Evolutionary conservation across 2,888 invertebrate species (phyloP).

Genomic region (Exocentrus adspersus): DNA sequence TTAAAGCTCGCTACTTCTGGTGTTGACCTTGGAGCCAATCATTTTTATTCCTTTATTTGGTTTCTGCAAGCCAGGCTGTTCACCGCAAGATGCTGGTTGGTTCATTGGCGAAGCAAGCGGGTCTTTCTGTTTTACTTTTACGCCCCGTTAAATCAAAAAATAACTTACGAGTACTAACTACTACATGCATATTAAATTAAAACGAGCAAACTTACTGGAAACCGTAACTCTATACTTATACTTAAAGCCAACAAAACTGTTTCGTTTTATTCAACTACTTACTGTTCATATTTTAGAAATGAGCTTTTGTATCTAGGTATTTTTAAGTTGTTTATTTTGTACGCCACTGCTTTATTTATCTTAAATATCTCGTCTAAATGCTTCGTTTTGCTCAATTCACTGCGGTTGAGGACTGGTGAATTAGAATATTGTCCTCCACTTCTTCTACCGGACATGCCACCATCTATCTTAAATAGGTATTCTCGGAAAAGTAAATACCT

Average conservation of each 20-base stretch:
- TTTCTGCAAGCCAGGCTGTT: conserved; percentile 23
- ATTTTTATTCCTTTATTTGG: conserved; percentile 31
- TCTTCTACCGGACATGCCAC: conserved; percentile 12
- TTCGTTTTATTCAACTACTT: no score
- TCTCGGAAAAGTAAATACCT: not conserved
- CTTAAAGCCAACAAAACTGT: no score
- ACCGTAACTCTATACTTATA: no score
- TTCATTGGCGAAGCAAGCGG: conserved; percentile 2
- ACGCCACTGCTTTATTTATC: not conserved
- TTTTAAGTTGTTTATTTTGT: not conserved
- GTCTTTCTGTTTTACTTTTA: no score
- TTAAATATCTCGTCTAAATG: not conserved
- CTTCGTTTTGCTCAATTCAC: not conserved
- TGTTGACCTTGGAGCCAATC: conserved; percentile 30
- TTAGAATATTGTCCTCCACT: conserved; percentile 2
- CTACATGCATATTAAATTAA: no score
- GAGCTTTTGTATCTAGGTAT: no score
- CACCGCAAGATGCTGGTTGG: conserved; percentile 14
- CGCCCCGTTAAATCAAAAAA: no score
- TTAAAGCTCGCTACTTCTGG: conserved; percentile 31
- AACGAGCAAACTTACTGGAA: no score
- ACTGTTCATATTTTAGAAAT: no score
- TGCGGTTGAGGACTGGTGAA: not conserved
- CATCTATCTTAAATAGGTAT: not conserved
- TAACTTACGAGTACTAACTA: no score